phyloP scores from a whole-genome alignment of 2,888 invertebrate genomes.

The Polymixis flavicincta region DNA sequence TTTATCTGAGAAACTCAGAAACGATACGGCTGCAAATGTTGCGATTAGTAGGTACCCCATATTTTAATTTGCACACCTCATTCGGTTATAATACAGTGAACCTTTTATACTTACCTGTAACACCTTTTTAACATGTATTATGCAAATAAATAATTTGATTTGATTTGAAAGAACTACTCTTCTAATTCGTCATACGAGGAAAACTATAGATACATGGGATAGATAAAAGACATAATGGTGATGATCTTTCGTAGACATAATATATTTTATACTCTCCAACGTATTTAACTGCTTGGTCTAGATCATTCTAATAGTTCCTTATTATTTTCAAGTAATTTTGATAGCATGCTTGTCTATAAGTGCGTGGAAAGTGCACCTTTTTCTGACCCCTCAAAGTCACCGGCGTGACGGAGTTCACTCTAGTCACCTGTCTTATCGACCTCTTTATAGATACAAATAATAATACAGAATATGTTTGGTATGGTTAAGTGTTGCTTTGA shows the following conservation, averaged over 20 bases:
- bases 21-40: too few relatives aligned
- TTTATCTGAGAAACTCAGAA: too few relatives aligned
- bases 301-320: neutral
- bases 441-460: constrained; percentile 30
- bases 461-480: neutral
- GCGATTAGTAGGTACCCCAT: too few relatives aligned
- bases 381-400: constrained; percentile 42
- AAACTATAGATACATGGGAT: neutral
- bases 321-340: constrained; percentile 4
- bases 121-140: too few relatives aligned
- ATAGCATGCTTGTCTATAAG: constrained; percentile 13
- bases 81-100: too few relatives aligned
- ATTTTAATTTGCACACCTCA: too few relatives aligned
- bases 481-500: neutral
- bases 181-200: too few relatives aligned
- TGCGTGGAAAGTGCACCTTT: constrained; percentile 29
- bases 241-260: neutral
- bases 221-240: neutral
- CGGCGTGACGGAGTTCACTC: constrained; percentile 36
- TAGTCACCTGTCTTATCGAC: constrained; percentile 38
- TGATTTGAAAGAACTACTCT: too few relatives aligned
- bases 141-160: too few relatives aligned
- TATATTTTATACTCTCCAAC: neutral
- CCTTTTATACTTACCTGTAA: too few relatives aligned
- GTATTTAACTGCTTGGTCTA: too few relatives aligned